These are phyloP conservation scores for Micromussa lordhowensis DNA, from an alignment of 92 coral and sea anemone species.

Conservation along the genomic window DNA sequence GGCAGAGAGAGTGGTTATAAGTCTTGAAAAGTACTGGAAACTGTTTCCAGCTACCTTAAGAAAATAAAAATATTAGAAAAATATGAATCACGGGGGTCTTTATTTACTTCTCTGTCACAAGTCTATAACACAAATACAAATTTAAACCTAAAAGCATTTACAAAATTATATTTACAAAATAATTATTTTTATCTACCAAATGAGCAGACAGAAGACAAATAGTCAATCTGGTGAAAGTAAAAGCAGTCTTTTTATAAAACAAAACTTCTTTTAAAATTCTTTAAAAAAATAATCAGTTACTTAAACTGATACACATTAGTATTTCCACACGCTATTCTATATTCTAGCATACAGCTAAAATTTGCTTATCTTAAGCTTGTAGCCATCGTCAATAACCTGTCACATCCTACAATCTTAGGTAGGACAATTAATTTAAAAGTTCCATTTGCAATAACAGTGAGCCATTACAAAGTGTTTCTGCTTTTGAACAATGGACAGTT, in stretches of 20 bases:
- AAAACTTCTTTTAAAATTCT: neutral
- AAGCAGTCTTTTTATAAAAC: neutral
- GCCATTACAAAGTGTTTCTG: neutral
- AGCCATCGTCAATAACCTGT: neutral
- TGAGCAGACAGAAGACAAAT: neutral
- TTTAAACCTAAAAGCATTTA: neutral
- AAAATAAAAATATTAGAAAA: too few relatives aligned
- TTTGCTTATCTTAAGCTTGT: neutral
- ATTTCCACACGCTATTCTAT: neutral
- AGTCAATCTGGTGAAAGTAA: neutral
- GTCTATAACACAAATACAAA: constrained; percentile 9
- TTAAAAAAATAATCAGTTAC: neutral
- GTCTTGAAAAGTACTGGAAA: too few relatives aligned
- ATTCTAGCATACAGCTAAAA: constrained; percentile 5
- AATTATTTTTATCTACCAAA: neutral
- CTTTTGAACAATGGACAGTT: neutral
- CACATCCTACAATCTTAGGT: neutral
- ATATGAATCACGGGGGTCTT: neutral
- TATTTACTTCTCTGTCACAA: neutral
- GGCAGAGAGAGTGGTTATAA: too few relatives aligned
- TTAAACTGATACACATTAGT: neutral
- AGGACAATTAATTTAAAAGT: neutral
- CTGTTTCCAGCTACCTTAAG: too few relatives aligned
- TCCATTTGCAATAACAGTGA: neutral
- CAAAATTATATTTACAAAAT: too few relatives aligned